phyloP scores from a whole-genome alignment of 35 echinoderm and acorn worm genomes.

The Ophioderma brevispina region DNA sequence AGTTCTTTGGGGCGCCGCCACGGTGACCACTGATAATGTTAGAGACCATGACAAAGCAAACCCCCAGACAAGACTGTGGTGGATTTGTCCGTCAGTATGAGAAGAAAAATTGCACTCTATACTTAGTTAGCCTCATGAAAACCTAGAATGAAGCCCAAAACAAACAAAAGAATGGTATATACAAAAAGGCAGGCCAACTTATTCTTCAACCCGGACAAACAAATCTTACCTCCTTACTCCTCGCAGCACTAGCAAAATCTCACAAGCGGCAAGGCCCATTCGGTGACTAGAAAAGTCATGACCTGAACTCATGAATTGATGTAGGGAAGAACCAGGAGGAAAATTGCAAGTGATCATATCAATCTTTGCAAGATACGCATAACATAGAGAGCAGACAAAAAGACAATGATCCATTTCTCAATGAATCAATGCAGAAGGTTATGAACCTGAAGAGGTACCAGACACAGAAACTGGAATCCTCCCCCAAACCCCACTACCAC shows the following conservation, averaged over 20 bases:
- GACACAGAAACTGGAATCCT: background rate
- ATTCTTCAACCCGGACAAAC: conserved; percentile 26
- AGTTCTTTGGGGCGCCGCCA: conserved; percentile 41
- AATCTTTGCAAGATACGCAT: conserved; percentile 38
- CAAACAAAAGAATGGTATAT: conserved; percentile 52
- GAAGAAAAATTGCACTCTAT: conserved; percentile 33
- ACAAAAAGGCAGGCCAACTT: background rate
- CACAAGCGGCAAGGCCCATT: conserved; percentile 48
- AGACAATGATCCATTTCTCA: background rate
- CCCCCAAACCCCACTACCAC: no score
- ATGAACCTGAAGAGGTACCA: background rate
- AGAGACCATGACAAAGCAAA: conserved; percentile 37
- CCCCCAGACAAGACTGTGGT: conserved; percentile 30
- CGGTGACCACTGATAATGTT: conserved; percentile 32
- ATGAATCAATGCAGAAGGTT: background rate
- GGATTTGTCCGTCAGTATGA: conserved; percentile 39
- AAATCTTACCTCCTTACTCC: conserved; percentile 46
- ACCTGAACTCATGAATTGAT: conserved; percentile 28
- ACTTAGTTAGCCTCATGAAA: conserved; percentile 28
- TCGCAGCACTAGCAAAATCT: conserved; percentile 28
- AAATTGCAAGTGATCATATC: background rate
- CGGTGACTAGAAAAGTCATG: conserved; percentile 6
- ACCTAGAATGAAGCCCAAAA: conserved; percentile 13
- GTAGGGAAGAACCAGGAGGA: conserved; percentile 12
- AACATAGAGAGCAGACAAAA: background rate